Evolutionary conservation across 2,113 vertebrate species (phyloP).

Genomic region (Spea bombifrons): DNA sequence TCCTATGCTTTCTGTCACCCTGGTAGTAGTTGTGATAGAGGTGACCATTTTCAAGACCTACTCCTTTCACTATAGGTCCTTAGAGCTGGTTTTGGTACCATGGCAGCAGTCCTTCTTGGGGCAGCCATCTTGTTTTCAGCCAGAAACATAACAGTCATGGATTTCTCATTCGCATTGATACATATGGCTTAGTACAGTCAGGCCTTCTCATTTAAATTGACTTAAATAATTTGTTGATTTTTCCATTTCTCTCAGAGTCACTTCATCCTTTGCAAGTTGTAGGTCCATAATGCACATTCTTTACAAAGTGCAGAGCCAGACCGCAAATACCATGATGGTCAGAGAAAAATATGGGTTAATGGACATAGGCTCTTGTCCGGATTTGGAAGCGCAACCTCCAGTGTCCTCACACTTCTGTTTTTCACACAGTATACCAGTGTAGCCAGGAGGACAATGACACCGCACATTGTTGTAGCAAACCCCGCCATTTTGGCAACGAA

Average conservation of each 20-base stretch:
- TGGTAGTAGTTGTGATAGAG: constrained; percentile 56
- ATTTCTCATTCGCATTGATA: constrained; percentile 64
- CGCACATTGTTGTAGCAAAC: constrained; percentile 83
- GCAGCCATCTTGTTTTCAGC: constrained; percentile 56
- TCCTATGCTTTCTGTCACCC: constrained; percentile 55
- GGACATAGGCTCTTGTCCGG: constrained; percentile 48
- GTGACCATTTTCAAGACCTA: constrained; percentile 53
- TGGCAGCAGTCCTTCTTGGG: constrained; percentile 55
- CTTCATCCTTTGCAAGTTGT: constrained; percentile 54
- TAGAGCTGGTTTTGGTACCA: constrained; percentile 58
- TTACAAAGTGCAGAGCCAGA: constrained; percentile 37
- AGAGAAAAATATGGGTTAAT: constrained; percentile 55
- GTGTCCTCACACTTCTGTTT: constrained; percentile 80
- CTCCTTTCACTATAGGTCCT: constrained; percentile 53
- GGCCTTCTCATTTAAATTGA: constrained; percentile 60
- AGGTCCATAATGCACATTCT: constrained; percentile 54
- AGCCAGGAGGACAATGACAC: constrained; percentile 81
- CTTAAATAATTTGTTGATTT: constrained; percentile 23
- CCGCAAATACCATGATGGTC: constrained; percentile 59
- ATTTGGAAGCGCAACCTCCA: constrained; percentile 71
- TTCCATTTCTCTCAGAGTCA: constrained; percentile 37
- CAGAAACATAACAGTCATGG: constrained; percentile 62
- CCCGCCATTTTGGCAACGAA: constrained; percentile 94
- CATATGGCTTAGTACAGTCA: constrained; percentile 87
- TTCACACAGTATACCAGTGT: constrained; percentile 87